Evolutionary conservation across 2,888 invertebrate genomes (phyloP).

Genomic region (Glyphotaelius pellucidus): DNA sequence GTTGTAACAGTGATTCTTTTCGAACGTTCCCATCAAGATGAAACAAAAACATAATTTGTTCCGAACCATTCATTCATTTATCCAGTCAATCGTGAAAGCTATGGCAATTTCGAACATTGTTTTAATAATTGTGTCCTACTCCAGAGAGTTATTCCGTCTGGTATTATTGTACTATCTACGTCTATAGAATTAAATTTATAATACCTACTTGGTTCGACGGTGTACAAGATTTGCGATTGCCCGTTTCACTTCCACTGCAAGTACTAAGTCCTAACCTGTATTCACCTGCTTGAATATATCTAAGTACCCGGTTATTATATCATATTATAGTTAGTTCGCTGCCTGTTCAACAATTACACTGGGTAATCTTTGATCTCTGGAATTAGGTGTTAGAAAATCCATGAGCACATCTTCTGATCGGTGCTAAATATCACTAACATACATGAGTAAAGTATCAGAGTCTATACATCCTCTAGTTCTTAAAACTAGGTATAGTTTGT

Average conservation of each 20-base stretch:
- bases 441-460: background rate
- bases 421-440: background rate
- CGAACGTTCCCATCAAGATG: too few species aligned
- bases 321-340: background rate
- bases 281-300: background rate
- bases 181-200: background rate
- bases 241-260: background rate
- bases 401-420: background rate
- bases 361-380: background rate
- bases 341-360: slow-evolving; percentile 2
- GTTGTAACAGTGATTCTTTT: too few species aligned
- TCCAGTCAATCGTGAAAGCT: background rate
- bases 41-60: background rate
- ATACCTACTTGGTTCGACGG: background rate
- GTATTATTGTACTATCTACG: background rate
- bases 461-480: background rate
- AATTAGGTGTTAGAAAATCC: background rate
- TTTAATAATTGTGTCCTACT: background rate
- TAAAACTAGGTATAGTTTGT: background rate
- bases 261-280: background rate
- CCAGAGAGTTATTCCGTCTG: background rate
- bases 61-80: background rate
- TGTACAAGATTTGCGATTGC: background rate
- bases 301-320: slow-evolving; percentile 2
- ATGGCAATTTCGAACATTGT: background rate